Conservation (phyloP, 2,888 invertebrate genomes). For the Norana najaformis region DNA sequence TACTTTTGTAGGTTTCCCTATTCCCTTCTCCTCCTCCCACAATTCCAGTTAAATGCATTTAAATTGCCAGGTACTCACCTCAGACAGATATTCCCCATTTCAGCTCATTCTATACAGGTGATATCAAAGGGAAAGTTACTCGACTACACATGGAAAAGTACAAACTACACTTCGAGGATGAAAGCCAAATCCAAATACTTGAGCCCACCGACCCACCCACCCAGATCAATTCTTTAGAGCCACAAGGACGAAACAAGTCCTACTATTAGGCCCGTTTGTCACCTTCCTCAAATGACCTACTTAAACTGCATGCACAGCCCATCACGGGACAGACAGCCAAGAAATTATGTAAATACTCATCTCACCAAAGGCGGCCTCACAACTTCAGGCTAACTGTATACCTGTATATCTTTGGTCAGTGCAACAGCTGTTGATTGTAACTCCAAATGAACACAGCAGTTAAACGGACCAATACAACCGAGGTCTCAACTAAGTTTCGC, state of each 20-base stretch:
- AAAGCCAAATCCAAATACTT: no score
- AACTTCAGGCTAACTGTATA: neutral
- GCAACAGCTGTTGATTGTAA: neutral
- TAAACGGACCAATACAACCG: neutral
- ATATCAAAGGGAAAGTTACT: neutral
- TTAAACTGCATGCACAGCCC: neutral
- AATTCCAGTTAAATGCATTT: neutral
- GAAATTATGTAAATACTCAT: neutral
- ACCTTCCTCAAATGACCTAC: neutral
- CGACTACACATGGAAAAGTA: neutral
- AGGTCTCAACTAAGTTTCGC: neutral
- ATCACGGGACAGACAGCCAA: slow-evolving; percentile 5
- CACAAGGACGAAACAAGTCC: no score
- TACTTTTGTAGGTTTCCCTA: neutral
- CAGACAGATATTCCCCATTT: neutral
- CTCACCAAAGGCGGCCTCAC: neutral
- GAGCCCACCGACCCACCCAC: no score
- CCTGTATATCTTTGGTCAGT: neutral
- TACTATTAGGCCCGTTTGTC: neutral
- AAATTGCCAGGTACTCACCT: neutral
- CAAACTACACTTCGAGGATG: neutral
- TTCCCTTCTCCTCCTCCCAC: neutral
- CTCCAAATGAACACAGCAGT: neutral
- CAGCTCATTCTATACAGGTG: neutral
- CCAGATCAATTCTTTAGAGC: neutral